phyloP scores from a whole-genome alignment of 2,113 vertebrate genomes.

The Amblyopsis rosae region DNA sequence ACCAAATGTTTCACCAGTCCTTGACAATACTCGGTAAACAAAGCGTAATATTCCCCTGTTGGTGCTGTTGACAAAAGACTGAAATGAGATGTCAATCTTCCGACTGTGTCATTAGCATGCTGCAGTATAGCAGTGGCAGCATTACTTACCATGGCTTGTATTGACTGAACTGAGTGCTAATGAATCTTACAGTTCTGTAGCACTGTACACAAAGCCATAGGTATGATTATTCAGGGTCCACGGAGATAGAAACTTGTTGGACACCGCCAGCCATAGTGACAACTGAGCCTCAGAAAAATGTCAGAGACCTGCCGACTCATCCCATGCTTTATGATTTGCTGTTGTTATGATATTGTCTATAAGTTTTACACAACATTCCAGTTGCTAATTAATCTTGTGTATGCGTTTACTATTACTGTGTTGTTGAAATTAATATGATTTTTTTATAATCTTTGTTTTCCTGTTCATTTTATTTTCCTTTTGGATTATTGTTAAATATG shows the following conservation, averaged over 20 bases:
- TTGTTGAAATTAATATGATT: constrained; percentile 43
- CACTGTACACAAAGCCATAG: constrained; percentile 63
- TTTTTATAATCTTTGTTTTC: constrained; percentile 23
- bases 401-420: constrained; percentile 50
- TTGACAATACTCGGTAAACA: neutral
- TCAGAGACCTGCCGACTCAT: constrained; percentile 10
- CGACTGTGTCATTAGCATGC: constrained; percentile 35
- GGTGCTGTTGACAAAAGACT: constrained; percentile 26
- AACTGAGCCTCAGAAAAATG: constrained; percentile 28
- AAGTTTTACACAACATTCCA: constrained; percentile 57
- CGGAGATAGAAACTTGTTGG: constrained; percentile 18
- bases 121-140: constrained; percentile 29
- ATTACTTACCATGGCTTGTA: constrained; percentile 23
- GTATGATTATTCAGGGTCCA: constrained; percentile 13
- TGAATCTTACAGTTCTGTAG: constrained; percentile 29
- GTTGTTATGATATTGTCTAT: neutral
- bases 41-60: neutral
- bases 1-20: constrained; percentile 43
- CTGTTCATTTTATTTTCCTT: constrained; percentile 23
- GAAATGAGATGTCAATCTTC: constrained; percentile 27
- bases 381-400: constrained; percentile 54
- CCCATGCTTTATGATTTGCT: constrained; percentile 30
- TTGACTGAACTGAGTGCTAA: constrained; percentile 26
- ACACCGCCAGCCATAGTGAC: constrained; percentile 20
- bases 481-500: constrained; percentile 35